phyloP scores from a whole-genome alignment of 2,888 invertebrate species.

The Trichogramma evanescens region DNA sequence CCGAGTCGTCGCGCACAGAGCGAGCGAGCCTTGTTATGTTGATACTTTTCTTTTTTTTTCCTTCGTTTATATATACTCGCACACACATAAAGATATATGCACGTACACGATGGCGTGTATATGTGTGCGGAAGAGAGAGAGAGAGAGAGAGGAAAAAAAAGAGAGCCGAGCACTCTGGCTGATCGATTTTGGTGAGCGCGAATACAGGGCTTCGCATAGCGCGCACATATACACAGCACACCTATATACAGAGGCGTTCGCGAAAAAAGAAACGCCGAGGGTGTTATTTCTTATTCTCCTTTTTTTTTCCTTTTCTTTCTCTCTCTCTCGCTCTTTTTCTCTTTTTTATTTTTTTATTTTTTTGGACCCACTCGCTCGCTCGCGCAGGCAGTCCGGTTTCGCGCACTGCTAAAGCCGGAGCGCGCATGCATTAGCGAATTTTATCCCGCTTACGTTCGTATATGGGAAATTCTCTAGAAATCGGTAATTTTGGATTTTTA shows the following conservation, averaged over 20 bases:
- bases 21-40: too few relatives aligned
- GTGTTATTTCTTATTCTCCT: neutral
- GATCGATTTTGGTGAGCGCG: conserved; percentile 20
- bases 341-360: neutral
- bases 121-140: conserved; percentile 9
- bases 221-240: neutral
- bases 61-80: too few relatives aligned
- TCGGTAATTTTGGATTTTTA: too few relatives aligned
- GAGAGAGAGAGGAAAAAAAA: neutral
- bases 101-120: conserved; percentile 5
- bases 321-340: neutral
- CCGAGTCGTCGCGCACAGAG: neutral
- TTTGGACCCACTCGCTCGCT: neutral
- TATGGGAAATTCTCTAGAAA: too few relatives aligned
- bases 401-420: neutral
- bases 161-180: conserved; percentile 5
- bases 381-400: conserved; percentile 18
- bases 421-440: conserved; percentile 20
- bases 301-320: neutral
- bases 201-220: conserved; percentile 9
- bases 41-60: too few relatives aligned
- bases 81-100: too few relatives aligned
- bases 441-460: conserved; percentile 1
- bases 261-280: neutral
- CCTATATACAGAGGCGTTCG: neutral